A percentile compares a stretch with the other conserved stretches of the same genome.
Conservation (phyloP, 2,888 invertebrate genomes). For the Gastrophysa polygoni region DNA sequence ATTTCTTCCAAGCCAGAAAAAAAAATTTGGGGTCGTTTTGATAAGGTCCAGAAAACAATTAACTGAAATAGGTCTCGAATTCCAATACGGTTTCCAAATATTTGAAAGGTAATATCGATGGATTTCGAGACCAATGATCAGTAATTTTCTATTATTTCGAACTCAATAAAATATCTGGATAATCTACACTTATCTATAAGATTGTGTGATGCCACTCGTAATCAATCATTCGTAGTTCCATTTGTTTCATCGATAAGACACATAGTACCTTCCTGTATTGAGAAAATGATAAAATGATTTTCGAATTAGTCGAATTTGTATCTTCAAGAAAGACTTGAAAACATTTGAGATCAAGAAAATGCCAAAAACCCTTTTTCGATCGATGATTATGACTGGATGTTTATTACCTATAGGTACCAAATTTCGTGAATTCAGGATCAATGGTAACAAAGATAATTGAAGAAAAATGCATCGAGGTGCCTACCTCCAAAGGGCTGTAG, state of each 20-base stretch:
- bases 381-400: too few relatives aligned
- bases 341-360: too few relatives aligned
- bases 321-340: too few relatives aligned
- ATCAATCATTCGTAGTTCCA: neutral
- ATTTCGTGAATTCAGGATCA: too few relatives aligned
- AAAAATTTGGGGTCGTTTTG: slow-evolving; percentile 38
- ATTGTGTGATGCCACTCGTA: neutral
- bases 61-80: slow-evolving; percentile 58
- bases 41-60: slow-evolving; percentile 53
- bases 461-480: too few relatives aligned
- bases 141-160: slow-evolving; percentile 39
- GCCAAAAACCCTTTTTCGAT: too few relatives aligned
- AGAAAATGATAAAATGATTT: neutral
- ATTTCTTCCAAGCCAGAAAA: slow-evolving; percentile 34
- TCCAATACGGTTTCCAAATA: slow-evolving; percentile 45
- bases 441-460: too few relatives aligned
- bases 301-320: neutral
- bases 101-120: slow-evolving; percentile 40
- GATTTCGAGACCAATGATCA: slow-evolving; percentile 56
- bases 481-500: too few relatives aligned
- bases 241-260: neutral
- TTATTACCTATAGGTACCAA: too few relatives aligned
- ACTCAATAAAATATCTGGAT: slow-evolving; percentile 19
- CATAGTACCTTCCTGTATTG: neutral
- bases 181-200: neutral